A percentile compares a stretch with the other conserved stretches of the same genome.
Evolutionary conservation across 2,797 vertebrate genomes (phyloP).

Genomic region (Spondyliosoma cantharus): DNA sequence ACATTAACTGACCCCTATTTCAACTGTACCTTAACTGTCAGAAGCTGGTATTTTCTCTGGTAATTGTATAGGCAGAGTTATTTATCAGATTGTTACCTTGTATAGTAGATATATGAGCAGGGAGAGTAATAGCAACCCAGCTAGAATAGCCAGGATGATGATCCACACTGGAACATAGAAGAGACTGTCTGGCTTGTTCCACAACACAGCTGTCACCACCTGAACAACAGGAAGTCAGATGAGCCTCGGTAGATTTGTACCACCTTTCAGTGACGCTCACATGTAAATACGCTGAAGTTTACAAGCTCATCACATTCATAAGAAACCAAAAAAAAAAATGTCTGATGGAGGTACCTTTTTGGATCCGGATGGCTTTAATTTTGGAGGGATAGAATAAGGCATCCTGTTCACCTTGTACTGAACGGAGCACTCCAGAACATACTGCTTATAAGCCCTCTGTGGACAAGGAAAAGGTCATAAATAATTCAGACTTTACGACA

Average conservation of each 20-base stretch:
- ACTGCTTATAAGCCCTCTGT: slow-evolving; percentile 84
- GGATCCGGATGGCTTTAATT: slow-evolving; percentile 78
- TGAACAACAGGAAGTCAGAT: slow-evolving; percentile 58
- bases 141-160: slow-evolving; percentile 90
- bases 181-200: slow-evolving; percentile 87
- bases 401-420: slow-evolving; percentile 86
- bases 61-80: background rate
- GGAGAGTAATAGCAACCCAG: slow-evolving; percentile 89
- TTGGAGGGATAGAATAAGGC: slow-evolving; percentile 89
- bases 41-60: background rate
- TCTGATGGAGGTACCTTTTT: slow-evolving; percentile 81
- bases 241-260: background rate
- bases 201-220: slow-evolving; percentile 86
- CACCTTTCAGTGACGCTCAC: background rate
- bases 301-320: background rate
- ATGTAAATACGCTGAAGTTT: background rate
- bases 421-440: slow-evolving; percentile 87
- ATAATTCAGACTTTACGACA: background rate
- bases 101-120: slow-evolving; percentile 94
- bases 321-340: background rate
- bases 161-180: slow-evolving; percentile 91
- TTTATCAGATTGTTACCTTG: slow-evolving; percentile 82
- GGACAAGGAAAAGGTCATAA: slow-evolving; percentile 8
- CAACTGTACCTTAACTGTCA: background rate
- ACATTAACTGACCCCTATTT: background rate